Conservation (phyloP, 2,888 invertebrate genomes). For the Argynnis bischoffii region DNA sequence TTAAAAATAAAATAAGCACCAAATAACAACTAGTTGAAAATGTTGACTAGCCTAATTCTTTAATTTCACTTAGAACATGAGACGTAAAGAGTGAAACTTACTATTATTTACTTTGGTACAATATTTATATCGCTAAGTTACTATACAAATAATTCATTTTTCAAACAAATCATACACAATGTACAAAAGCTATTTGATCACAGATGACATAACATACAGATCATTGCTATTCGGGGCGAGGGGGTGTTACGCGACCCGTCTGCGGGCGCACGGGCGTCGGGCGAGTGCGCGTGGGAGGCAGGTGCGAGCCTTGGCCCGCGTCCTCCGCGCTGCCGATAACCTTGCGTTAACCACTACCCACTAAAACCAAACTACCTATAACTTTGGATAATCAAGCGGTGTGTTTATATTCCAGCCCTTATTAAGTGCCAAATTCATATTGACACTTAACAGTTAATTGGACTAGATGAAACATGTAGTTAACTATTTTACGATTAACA, state of each 20-base stretch:
- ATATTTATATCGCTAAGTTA: too few species aligned
- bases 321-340: conserved; percentile 67
- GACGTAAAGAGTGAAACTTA: too few species aligned
- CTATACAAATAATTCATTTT: background rate
- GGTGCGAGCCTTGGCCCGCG: conserved; percentile 63
- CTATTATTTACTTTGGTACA: too few species aligned
- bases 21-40: too few species aligned
- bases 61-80: too few species aligned
- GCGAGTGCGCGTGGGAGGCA: conserved; percentile 52
- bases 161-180: conserved; percentile 3
- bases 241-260: conserved; percentile 30
- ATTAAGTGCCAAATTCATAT: background rate
- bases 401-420: conserved; percentile 10
- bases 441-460: too few species aligned
- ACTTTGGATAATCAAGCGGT: conserved; percentile 21
- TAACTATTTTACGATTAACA: too few species aligned
- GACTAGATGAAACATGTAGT: too few species aligned
- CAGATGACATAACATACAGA: conserved; percentile 21
- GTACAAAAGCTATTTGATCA: background rate
- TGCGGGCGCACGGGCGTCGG: conserved; percentile 42
- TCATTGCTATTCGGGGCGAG: conserved; percentile 17
- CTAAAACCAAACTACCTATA: conserved; percentile 24
- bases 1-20: too few species aligned
- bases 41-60: too few species aligned
- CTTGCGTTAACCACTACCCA: conserved; percentile 49